Base-by-base conservation (phyloP, 2,888 invertebrate species). In the Acrobasis consociella region DNA sequence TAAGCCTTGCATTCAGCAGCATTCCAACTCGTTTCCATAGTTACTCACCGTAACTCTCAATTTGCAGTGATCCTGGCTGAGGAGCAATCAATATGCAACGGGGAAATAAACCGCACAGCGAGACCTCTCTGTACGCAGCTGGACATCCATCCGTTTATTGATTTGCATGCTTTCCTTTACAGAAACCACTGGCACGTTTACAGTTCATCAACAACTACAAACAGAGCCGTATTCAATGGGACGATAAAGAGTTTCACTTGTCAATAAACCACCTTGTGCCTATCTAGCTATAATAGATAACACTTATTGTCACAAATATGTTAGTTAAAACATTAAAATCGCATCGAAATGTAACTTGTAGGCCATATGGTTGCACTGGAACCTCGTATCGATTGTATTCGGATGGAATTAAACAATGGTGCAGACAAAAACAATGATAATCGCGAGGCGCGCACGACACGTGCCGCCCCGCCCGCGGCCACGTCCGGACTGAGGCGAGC, bases 391-490 rank as follows among this genome's bases (percentile, higher is more conserved):
- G 88, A 91, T 91, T 87, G 75, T 77, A 77, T 78, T 81, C 78
- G 85, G 81, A 86, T 86, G 81, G 81, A 83, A 80, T 89, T 78
- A 82, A 88, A 89, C 87, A 88, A 88, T 84, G 84, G 82, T 82
- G 82, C 78, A 78, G 74, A 84, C 82, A 84, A 90, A 86, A 89
- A 91, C 87, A 91, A 89, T 87, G 76, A 86, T 85, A 71, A 71
- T 78, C 83, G 91, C 90, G 90, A 91, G 90, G 91, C 91, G 89
- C 79, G 89, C 91, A 87, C 88, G 78, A 81, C 81, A 83, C 89
- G 90, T 89, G 90, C 89, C 91, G 91, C 91, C 90, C 89, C 91
- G 89, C 91, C 89, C 88, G 91, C 88, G 90, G 89, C 78, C 86
- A 78, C 84, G 83, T 84, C 84, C 85, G 83, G 86, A 91, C 91